Conservation (phyloP, 2,888 invertebrate species). For the Chironomus tentans region DNA sequence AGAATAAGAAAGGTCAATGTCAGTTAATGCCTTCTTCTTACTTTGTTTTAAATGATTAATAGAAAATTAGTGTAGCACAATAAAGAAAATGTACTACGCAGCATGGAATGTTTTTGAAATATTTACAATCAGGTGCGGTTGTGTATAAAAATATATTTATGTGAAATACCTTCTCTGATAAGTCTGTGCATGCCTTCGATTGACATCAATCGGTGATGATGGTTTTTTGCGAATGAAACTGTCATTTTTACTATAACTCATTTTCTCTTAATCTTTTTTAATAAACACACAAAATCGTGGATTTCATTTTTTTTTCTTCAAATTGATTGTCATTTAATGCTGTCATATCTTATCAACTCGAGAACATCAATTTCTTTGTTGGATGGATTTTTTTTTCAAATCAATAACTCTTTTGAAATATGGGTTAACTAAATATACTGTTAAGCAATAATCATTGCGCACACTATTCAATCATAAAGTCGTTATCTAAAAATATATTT, state of each 20-base stretch:
- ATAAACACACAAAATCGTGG: neutral
- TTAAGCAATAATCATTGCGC: neutral
- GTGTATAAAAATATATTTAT: no score
- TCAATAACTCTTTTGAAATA: neutral
- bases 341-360: neutral
- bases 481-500: neutral
- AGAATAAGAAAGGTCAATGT: neutral
- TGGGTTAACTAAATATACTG: neutral
- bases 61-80: no score
- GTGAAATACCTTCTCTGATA: neutral
- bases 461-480: neutral
- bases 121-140: no score
- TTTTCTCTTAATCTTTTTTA: neutral
- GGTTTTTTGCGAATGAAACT: neutral
- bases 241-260: neutral
- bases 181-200: no score
- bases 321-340: neutral
- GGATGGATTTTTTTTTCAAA: neutral
- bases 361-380: no score
- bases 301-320: no score
- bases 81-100: no score
- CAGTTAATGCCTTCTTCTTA: neutral
- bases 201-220: no score
- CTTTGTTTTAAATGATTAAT: no score
- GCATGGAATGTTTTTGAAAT: no score